Base-by-base conservation (phyloP, 1,140 invertebrate genomes). In the Calycopis cecrops region DNA sequence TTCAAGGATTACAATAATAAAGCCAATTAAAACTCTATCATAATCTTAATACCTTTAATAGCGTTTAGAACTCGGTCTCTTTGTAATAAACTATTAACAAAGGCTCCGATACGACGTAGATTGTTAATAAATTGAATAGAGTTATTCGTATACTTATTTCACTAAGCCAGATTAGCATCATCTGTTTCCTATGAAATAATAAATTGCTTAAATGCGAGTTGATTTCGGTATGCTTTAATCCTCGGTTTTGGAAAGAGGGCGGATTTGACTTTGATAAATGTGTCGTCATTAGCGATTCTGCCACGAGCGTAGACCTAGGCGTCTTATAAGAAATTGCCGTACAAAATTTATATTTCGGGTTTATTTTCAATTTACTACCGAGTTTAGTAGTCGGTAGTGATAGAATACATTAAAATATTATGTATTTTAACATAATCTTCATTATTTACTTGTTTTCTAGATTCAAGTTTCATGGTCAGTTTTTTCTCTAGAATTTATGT, bases 251-350 rank as follows among this genome's bases (percentile, higher is more conserved):
- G 38, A 44, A 53, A 40, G 51, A 53, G 51, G 51, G 38, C 51
- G 37, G 51, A 53, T 40, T 33, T 53, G 51, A 53, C 51, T 53
- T 53, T 53, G 51, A 53, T 53, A 40, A 53, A 53, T 53, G 51
- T 34, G 51, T 42, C 21, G 51, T 42, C 51, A 40, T 53, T 53
- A 53, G 51, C 40, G 51, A 53, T 53, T 53, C 51, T 40, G 40
- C 37, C 51, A 42, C 40, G 42, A 40, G 37, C 51, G 51, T 42
- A 28, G 38, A n/a, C 37, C 18, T 40, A 42, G 6, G 40, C 40
- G 4, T 14, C 40, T 44, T 44, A 16, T 44, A 44, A 44, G 40
- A 16, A 44, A 44, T 16, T 44, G 16, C 21, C 6, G 21, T 28
- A 28, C 21, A 3, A 28, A 28, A 28, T 28, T 28, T 28, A 28